Evolutionary conservation across 2,797 vertebrate genomes (phyloP).

Genomic region (Cirrhinus molitorella): DNA sequence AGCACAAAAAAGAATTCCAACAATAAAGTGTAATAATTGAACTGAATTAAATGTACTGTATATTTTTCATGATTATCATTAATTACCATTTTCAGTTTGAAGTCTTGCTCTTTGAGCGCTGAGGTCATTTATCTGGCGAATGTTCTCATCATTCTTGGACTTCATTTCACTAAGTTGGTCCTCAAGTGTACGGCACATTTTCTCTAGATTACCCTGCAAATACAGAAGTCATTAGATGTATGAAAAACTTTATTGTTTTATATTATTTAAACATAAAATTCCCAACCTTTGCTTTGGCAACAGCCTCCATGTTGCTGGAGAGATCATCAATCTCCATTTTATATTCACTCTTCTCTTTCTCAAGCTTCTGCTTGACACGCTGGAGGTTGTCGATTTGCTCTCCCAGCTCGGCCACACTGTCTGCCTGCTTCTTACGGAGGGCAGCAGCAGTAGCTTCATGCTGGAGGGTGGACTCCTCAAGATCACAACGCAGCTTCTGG

Average conservation of each 20-base stretch:
- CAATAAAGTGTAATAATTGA: too few relatives aligned
- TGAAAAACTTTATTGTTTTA: constrained; percentile 25
- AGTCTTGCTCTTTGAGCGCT: constrained; percentile 84
- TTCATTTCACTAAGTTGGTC: constrained; percentile 87
- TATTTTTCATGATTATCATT: not conserved
- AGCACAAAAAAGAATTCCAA: too few relatives aligned
- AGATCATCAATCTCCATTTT: constrained; percentile 91
- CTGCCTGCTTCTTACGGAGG: constrained; percentile 87
- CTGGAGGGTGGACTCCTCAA: constrained; percentile 76
- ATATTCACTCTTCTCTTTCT: constrained; percentile 89
- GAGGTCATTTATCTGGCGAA: constrained; percentile 81
- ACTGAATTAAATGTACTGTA: too few relatives aligned
- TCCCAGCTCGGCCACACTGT: constrained; percentile 86
- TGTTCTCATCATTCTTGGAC: constrained; percentile 84
- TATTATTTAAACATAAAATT: not conserved
- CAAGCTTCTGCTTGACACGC: constrained; percentile 89
- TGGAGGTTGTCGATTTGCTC: constrained; percentile 83
- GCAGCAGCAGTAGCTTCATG: constrained; percentile 85
- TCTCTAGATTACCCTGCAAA: constrained; percentile 86
- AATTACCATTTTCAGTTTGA: constrained; percentile 87
- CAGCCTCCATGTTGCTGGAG: constrained; percentile 57
- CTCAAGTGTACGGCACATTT: constrained; percentile 85
- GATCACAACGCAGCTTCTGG: constrained; percentile 86
- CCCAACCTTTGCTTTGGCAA: constrained; percentile 85
- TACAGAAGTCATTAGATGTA: constrained; percentile 50